Evolutionary conservation across 2,888 invertebrate genomes (phyloP).

Genomic region (Formica aserva): DNA sequence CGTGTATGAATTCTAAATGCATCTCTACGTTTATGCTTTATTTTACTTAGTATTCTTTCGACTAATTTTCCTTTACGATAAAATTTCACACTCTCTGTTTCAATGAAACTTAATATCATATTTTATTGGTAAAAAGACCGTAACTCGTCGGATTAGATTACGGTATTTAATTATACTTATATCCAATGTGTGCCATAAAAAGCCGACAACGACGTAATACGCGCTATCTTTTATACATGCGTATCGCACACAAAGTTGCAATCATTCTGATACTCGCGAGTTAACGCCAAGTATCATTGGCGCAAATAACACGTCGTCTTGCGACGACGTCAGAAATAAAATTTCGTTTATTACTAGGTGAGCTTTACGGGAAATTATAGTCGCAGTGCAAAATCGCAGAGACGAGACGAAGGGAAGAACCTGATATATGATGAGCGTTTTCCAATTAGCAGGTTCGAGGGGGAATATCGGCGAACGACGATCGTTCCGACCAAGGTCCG

Average conservation of each 20-base stretch:
- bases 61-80: neutral
- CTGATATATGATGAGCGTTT: conserved; percentile 64
- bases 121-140: neutral
- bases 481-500: conserved; percentile 61
- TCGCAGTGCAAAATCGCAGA: neutral
- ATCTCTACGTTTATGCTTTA: neutral
- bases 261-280: neutral
- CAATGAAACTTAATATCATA: neutral
- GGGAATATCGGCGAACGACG: conserved; percentile 66
- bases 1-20: neutral
- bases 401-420: conserved; percentile 27
- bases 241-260: neutral
- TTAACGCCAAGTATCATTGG: neutral
- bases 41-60: neutral
- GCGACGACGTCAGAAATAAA: conserved; percentile 30
- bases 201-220: neutral
- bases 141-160: neutral
- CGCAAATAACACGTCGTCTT: conserved; percentile 13
- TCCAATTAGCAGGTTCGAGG: conserved; percentile 70
- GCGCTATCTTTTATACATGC: neutral
- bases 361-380: conserved; percentile 40
- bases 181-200: neutral
- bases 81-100: neutral
- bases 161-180: neutral
- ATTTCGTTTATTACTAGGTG: conserved; percentile 44